phyloP scores from a whole-genome alignment of 2,888 invertebrate species.

The Oligia strigilis region DNA sequence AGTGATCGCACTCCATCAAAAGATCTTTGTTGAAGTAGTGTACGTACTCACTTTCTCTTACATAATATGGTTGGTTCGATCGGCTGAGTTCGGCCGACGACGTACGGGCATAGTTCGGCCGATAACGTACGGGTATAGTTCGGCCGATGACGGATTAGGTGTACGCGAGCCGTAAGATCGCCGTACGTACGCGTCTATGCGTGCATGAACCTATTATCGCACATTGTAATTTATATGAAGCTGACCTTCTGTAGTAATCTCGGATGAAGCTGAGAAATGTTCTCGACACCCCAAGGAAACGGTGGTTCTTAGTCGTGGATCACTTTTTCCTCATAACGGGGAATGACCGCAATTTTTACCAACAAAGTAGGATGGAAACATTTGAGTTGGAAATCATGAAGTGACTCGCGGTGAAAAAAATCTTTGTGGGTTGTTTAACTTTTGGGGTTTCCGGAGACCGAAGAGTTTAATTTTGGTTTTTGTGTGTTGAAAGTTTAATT shows the following conservation, averaged over 20 bases:
- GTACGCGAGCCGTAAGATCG: background rate
- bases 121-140: background rate
- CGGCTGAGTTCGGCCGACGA: background rate
- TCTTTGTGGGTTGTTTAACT: slow-evolving; percentile 10
- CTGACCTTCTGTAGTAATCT: slow-evolving; percentile 18
- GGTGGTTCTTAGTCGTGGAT: slow-evolving; percentile 71
- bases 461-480: slow-evolving; percentile 6
- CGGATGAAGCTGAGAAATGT: slow-evolving; percentile 60
- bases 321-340: slow-evolving; percentile 79
- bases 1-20: background rate
- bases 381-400: slow-evolving; percentile 62
- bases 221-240: background rate
- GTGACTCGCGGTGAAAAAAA: slow-evolving; percentile 33
- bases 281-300: slow-evolving; percentile 61
- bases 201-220: background rate
- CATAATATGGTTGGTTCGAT: background rate
- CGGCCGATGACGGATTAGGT: background rate
- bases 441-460: slow-evolving; percentile 3
- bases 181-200: background rate
- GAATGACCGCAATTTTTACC: slow-evolving; percentile 74
- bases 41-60: background rate
- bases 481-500: slow-evolving; percentile 5
- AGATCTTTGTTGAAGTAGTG: background rate
- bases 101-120: background rate
- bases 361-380: slow-evolving; percentile 60